Evolutionary conservation across 2,113 vertebrate genomes (phyloP).

Genomic region (Zootoca vivipara): DNA sequence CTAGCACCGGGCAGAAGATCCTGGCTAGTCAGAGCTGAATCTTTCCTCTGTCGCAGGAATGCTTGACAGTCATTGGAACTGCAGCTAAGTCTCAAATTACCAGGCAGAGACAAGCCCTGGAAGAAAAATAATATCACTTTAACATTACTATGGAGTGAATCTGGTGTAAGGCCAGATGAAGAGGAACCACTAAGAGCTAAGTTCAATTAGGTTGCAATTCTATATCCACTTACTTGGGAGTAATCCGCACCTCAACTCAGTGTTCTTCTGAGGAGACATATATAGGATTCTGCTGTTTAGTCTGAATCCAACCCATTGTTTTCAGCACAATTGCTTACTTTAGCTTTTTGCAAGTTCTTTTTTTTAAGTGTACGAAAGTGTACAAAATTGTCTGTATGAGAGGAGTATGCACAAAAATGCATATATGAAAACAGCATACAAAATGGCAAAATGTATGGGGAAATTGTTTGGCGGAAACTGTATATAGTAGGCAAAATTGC

Average conservation of each 20-base stretch:
- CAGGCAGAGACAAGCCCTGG: constrained; percentile 46
- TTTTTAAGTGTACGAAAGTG: background rate
- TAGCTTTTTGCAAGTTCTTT: background rate
- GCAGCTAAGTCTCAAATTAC: constrained; percentile 17
- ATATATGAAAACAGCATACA: no score
- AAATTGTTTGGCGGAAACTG: no score
- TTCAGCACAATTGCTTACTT: background rate
- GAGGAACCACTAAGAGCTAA: background rate
- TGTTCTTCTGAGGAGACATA: background rate
- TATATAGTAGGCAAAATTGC: no score
- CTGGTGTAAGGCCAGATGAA: background rate
- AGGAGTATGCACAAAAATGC: no score
- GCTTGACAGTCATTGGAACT: constrained; percentile 33
- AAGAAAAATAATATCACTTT: background rate
- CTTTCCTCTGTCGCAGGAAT: background rate
- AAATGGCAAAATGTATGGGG: no score
- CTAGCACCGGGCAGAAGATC: constrained; percentile 37
- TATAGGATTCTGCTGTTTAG: background rate
- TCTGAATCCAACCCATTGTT: background rate
- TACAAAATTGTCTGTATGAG: no score
- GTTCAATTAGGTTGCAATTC: background rate
- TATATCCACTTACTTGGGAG: background rate
- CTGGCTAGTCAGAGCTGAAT: background rate
- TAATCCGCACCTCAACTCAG: background rate
- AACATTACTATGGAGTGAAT: background rate